These are phyloP conservation scores for Sceloporus tristichus DNA, from an alignment of 2,113 vertebrate genomes.

Conservation along the genomic window DNA sequence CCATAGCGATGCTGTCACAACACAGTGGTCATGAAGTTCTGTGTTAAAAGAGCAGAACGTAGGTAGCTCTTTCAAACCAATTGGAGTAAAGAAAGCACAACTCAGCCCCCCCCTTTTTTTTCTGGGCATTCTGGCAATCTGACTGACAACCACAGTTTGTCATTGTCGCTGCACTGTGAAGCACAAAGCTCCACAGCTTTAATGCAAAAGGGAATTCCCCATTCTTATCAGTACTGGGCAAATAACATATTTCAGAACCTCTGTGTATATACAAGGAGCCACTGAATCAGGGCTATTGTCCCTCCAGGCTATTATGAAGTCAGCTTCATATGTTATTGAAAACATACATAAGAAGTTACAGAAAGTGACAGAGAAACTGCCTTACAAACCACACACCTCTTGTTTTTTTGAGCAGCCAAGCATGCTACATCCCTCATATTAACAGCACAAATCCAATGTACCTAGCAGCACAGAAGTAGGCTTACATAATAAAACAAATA, in stretches of 20 bases:
- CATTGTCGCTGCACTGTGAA: conserved; percentile 6
- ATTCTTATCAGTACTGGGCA: neutral
- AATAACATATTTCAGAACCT: neutral
- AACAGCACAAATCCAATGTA: conserved; percentile 38
- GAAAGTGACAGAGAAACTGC: conserved; percentile 40
- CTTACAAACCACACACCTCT: conserved; percentile 46
- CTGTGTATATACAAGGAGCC: neutral
- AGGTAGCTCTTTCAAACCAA: conserved; percentile 6
- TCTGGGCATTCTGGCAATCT: conserved; percentile 63
- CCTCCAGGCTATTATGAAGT: conserved; percentile 17
- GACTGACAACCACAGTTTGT: conserved; percentile 71
- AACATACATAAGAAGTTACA: conserved; percentile 28
- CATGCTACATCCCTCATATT: conserved; percentile 38
- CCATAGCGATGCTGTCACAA: conserved; percentile 57
- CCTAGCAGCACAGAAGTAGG: conserved; percentile 59
- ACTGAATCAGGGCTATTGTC: neutral
- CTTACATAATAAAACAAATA: conserved; percentile 53
- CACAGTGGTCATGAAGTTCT: conserved; percentile 13
- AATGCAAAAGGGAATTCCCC: conserved; percentile 5
- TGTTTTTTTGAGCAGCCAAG: conserved; percentile 63
- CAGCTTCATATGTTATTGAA: conserved; percentile 47
- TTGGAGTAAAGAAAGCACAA: conserved; percentile 31
- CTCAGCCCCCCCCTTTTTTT: conserved; percentile 1
- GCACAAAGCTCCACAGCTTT: neutral
- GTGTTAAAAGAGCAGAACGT: conserved; percentile 44